Percentiles rank a stretch among this genome's conserved stretches.
phyloP scores from a whole-genome alignment of 2,113 vertebrate species.

The Neopipo cinnamomea region DNA sequence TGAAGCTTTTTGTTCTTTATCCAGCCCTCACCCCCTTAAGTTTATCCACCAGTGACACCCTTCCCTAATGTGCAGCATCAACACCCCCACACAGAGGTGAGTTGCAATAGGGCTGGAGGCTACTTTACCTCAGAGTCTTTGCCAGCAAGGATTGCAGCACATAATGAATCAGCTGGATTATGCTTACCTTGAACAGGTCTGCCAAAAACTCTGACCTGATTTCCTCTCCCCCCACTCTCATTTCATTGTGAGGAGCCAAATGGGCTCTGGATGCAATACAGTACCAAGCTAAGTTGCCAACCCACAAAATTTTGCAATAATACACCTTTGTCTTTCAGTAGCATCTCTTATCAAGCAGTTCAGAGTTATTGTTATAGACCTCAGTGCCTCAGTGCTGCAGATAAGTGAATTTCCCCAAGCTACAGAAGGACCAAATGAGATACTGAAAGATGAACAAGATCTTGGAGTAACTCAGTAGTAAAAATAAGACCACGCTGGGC shows the following conservation, averaged over 20 bases:
- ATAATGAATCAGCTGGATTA: slow-evolving; percentile 68
- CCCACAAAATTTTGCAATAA: slow-evolving; percentile 47
- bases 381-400: background rate
- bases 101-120: slow-evolving; percentile 46
- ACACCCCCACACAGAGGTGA: slow-evolving; percentile 25
- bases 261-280: slow-evolving; percentile 14
- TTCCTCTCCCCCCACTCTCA: slow-evolving; percentile 58
- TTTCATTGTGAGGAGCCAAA: slow-evolving; percentile 14
- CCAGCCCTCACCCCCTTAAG: background rate
- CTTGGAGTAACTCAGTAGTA: background rate
- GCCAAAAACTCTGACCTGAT: slow-evolving; percentile 66
- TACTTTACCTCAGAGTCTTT: background rate
- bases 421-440: slow-evolving; percentile 14
- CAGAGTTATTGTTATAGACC: slow-evolving; percentile 11
- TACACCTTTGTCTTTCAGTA: slow-evolving; percentile 12
- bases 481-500: background rate
- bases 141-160: slow-evolving; percentile 65
- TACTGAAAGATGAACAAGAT: slow-evolving; percentile 11
- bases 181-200: slow-evolving; percentile 51
- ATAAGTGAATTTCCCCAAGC: slow-evolving; percentile 1
- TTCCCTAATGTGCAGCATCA: slow-evolving; percentile 34
- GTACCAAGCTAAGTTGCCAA: slow-evolving; percentile 20
- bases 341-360: slow-evolving; percentile 26
- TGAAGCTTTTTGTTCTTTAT: background rate
- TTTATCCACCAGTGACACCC: slow-evolving; percentile 10